Percentiles rank a stretch among this genome's conserved stretches.
phyloP scores from a whole-genome alignment of 2,888 invertebrate genomes.

The Monochamus alternatus region DNA sequence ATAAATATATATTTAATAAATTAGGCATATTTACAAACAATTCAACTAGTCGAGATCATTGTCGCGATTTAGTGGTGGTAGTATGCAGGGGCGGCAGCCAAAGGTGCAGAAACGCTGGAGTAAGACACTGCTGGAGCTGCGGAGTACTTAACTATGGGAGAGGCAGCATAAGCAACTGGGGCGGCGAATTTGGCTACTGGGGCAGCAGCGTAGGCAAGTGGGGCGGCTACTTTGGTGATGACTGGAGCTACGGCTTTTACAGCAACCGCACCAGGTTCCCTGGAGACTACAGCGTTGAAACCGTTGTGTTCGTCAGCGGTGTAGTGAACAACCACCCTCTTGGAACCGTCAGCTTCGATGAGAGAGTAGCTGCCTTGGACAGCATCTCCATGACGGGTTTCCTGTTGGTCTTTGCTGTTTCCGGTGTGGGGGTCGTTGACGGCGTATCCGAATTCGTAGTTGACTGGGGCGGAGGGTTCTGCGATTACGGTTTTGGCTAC shows the following conservation, averaged over 20 bases:
- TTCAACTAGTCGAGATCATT: neutral
- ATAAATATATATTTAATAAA: slow-evolving; percentile 4
- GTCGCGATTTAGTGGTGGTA: slow-evolving; percentile 15
- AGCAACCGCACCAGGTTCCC: slow-evolving; percentile 66
- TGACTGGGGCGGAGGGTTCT: slow-evolving; percentile 48
- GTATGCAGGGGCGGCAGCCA: slow-evolving; percentile 8
- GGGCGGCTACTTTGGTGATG: slow-evolving; percentile 66
- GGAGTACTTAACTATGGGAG: slow-evolving; percentile 51
- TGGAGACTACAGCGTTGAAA: slow-evolving; percentile 73
- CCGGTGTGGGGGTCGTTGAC: slow-evolving; percentile 64
- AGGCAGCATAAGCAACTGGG: slow-evolving; percentile 62
- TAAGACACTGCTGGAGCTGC: slow-evolving; percentile 37
- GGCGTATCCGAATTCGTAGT: slow-evolving; percentile 55
- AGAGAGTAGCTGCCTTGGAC: slow-evolving; percentile 71
- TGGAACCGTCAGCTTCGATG: slow-evolving; percentile 72
- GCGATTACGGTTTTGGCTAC: slow-evolving; percentile 69
- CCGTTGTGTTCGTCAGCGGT: slow-evolving; percentile 72
- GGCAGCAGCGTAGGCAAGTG: slow-evolving; percentile 63
- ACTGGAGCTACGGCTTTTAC: slow-evolving; percentile 67
- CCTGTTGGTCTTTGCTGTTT: slow-evolving; percentile 76
- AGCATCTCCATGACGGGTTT: slow-evolving; percentile 74
- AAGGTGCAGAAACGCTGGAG: slow-evolving; percentile 26
- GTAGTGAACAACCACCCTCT: slow-evolving; percentile 72
- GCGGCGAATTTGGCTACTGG: slow-evolving; percentile 63
- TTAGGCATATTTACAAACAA: neutral